phyloP scores from a whole-genome alignment of 2,888 invertebrate genomes.

The Nowickia ferox region DNA sequence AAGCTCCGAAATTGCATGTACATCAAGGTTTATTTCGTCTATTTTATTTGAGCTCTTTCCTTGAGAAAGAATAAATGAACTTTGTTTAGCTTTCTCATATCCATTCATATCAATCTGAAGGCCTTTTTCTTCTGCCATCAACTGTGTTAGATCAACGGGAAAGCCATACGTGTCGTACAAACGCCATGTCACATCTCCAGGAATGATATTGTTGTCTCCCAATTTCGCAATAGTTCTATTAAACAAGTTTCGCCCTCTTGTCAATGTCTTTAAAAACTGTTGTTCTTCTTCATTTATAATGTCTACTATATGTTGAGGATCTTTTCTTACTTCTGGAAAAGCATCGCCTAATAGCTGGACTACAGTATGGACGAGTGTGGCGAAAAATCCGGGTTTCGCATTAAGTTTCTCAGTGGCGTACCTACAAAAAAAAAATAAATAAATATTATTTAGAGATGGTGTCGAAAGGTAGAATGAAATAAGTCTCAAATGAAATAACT shows the following conservation, averaged over 20 bases:
- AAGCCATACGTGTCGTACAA: slow-evolving; percentile 99
- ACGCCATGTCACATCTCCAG: slow-evolving; percentile 98
- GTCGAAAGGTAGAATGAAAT: too few relatives aligned
- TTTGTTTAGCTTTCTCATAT: slow-evolving; percentile 96
- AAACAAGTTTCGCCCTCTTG: slow-evolving; percentile 93
- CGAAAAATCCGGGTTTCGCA: slow-evolving; percentile 97
- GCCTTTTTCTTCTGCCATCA: slow-evolving; percentile 99
- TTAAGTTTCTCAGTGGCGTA: slow-evolving; percentile 98
- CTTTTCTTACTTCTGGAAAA: slow-evolving; percentile 92
- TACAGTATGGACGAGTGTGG: slow-evolving; percentile 94
- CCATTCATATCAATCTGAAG: slow-evolving; percentile 92
- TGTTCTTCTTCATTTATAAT: slow-evolving; percentile 98
- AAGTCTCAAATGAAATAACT: too few relatives aligned
- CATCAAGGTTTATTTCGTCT: slow-evolving; percentile 94
- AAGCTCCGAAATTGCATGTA: slow-evolving; percentile 96
- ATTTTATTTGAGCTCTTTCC: slow-evolving; percentile 91
- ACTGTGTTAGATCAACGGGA: slow-evolving; percentile 97
- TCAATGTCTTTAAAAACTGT: slow-evolving; percentile 98
- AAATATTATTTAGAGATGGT: too few relatives aligned
- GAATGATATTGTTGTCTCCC: slow-evolving; percentile 88
- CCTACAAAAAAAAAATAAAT: slow-evolving; percentile 81
- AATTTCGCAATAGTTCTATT: slow-evolving; percentile 95
- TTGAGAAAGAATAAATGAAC: slow-evolving; percentile 94
- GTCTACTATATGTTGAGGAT: slow-evolving; percentile 95
- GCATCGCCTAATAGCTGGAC: slow-evolving; percentile 91